These are phyloP conservation scores for Verasper variegatus DNA, from an alignment of 2,113 vertebrate species.

Conservation along the genomic window DNA sequence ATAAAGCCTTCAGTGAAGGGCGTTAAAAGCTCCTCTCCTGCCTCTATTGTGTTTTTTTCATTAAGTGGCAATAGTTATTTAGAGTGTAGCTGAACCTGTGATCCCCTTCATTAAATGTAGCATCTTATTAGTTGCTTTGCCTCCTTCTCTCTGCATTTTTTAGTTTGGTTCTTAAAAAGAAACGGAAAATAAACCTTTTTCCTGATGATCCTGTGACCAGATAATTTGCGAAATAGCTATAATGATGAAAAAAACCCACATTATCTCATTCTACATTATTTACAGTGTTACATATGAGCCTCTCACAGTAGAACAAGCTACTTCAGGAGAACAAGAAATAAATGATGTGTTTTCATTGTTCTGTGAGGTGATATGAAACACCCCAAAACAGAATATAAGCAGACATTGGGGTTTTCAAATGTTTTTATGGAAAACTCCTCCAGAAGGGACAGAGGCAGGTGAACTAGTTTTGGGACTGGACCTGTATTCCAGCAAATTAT, in stretches of 20 bases:
- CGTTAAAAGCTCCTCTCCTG: neutral
- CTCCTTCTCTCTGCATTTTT: neutral
- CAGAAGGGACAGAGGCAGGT: neutral
- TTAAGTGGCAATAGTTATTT: neutral
- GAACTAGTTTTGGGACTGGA: neutral
- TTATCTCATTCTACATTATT: neutral
- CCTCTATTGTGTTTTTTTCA: neutral
- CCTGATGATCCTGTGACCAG: neutral
- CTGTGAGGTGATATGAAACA: too few relatives aligned
- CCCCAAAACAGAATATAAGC: too few relatives aligned
- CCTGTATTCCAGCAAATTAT: neutral
- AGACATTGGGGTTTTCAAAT: too few relatives aligned
- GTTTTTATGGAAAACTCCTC: too few relatives aligned
- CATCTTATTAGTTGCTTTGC: neutral
- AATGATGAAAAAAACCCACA: neutral
- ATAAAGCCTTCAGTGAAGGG: neutral
- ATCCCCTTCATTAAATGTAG: neutral
- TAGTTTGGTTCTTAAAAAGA: neutral
- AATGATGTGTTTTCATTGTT: neutral
- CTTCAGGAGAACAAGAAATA: constrained; percentile 26
- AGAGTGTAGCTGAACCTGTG: neutral
- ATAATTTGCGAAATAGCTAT: too few relatives aligned
- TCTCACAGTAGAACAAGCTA: constrained; percentile 11
- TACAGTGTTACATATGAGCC: neutral
- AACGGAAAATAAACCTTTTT: neutral